These are phyloP conservation scores for Anagrus nilaparvatae DNA, from an alignment of 1,140 invertebrate species.

Conservation along the genomic window DNA sequence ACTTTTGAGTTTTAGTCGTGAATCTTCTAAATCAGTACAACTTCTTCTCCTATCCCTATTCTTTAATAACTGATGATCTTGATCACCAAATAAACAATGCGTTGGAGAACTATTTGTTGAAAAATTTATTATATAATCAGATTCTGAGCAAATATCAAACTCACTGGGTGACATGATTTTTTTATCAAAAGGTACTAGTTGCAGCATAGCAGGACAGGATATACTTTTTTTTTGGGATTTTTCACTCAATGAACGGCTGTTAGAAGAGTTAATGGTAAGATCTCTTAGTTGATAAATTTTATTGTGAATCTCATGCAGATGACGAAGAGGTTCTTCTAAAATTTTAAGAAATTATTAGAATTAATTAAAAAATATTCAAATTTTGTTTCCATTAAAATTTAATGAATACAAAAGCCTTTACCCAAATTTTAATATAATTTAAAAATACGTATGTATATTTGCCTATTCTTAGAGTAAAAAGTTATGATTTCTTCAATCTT, in stretches of 20 bases:
- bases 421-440: conserved; percentile 2
- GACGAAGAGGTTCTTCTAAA: conserved; percentile 64
- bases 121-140: conserved; percentile 39
- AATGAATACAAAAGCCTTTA: too few species aligned
- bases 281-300: conserved; percentile 67
- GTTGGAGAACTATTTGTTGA: conserved; percentile 44
- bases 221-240: conserved; percentile 51
- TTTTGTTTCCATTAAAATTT: too few species aligned
- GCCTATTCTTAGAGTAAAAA: too few species aligned
- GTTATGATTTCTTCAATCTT: too few species aligned
- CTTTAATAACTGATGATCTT: conserved; percentile 29
- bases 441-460: not conserved
- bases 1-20: conserved; percentile 33
- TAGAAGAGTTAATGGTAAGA: too few species aligned
- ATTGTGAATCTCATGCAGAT: conserved; percentile 63
- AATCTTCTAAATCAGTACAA: conserved; percentile 68
- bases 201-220: conserved; percentile 60
- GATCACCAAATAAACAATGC: conserved; percentile 21
- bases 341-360: conserved; percentile 11
- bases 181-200: conserved; percentile 15
- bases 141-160: conserved; percentile 42
- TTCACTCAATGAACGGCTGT: too few species aligned
- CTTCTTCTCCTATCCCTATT: conserved; percentile 54
- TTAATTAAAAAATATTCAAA: too few species aligned
- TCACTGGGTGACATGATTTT: too few species aligned